These are phyloP conservation scores for Amazona vittata DNA, from an alignment of 2,113 vertebrate species.

Conservation along the genomic window DNA sequence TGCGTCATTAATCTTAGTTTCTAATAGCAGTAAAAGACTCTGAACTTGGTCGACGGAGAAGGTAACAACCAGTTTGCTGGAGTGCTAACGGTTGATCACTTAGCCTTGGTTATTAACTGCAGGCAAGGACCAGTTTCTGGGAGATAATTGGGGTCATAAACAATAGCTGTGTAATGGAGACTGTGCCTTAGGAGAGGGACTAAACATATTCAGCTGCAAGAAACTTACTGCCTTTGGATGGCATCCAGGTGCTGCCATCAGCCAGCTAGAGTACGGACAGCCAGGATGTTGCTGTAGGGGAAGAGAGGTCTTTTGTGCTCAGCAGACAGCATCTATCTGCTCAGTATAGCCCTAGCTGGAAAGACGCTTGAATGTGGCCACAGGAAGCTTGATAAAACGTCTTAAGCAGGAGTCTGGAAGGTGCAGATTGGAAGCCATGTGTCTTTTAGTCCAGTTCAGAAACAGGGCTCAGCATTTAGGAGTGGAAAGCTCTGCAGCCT, in stretches of 20 bases:
- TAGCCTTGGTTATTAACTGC: conserved; percentile 67
- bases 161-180: conserved; percentile 30
- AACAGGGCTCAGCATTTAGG: neutral
- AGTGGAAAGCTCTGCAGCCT: neutral
- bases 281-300: neutral
- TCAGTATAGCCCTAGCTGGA: neutral
- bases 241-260: conserved; percentile 47
- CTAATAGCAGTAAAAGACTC: conserved; percentile 5
- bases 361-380: neutral
- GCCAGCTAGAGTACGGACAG: neutral
- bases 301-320: conserved; percentile 7
- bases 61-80: conserved; percentile 40
- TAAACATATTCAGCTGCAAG: conserved; percentile 48
- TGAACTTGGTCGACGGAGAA: conserved; percentile 35
- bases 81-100: conserved; percentile 46
- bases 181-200: conserved; percentile 11
- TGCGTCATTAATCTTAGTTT: conserved; percentile 40
- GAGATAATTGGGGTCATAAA: conserved; percentile 50
- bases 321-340: neutral
- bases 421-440: fast-evolving
- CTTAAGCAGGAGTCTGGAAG: neutral
- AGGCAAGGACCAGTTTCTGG: conserved; percentile 49
- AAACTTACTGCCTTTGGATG: conserved; percentile 29
- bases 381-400: neutral
- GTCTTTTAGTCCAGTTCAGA: neutral